Percentiles rank a stretch among this genome's conserved stretches.
Conservation (phyloP, 2,797 vertebrate genomes). For the Sternotherus odoratus region DNA sequence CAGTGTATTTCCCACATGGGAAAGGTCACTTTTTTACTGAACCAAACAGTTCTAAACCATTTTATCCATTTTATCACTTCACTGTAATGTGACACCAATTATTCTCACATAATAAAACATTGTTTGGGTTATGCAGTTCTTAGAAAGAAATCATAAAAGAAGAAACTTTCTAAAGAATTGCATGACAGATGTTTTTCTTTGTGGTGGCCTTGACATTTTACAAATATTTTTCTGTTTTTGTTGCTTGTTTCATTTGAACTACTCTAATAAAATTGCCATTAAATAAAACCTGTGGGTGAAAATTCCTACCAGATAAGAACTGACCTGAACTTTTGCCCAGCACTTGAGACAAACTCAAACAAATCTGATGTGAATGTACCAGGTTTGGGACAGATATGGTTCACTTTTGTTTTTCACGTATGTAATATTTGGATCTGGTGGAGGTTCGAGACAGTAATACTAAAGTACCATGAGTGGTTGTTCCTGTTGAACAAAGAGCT, state of each 20-base stretch:
- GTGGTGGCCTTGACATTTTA: neutral
- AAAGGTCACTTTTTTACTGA: neutral
- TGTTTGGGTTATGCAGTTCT: neutral
- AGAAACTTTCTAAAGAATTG: neutral
- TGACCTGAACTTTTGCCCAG: neutral
- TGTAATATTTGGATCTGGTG: neutral
- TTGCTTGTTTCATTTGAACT: neutral
- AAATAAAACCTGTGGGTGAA: neutral
- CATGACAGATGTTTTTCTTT: neutral
- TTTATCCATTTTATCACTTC: neutral
- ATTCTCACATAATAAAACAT: neutral
- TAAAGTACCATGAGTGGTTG: neutral
- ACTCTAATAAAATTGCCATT: neutral
- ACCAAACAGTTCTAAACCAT: neutral
- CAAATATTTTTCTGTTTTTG: neutral
- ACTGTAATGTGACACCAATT: neutral
- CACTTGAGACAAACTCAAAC: neutral
- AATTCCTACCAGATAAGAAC: neutral
- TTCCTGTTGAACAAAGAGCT: neutral
- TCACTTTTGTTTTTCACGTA: neutral
- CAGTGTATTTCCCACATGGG: neutral
- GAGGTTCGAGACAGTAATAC: neutral
- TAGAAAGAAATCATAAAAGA: neutral
- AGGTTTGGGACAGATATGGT: neutral
- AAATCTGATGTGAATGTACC: neutral